Evolutionary conservation across 2,797 vertebrate species (phyloP).

Genomic region (Periparus ater): DNA sequence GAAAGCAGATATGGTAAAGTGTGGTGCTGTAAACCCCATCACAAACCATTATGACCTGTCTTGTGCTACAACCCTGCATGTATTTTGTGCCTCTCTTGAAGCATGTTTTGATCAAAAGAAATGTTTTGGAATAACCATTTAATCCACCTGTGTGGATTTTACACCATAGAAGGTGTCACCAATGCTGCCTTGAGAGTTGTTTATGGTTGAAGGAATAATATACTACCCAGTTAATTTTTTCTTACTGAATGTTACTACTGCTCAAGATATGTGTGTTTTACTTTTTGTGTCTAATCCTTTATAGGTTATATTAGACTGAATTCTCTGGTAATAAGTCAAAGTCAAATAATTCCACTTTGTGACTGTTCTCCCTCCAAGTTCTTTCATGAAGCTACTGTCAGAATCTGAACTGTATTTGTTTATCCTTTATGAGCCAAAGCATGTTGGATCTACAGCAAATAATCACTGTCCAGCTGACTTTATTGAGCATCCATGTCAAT

Average conservation of each 20-base stretch:
- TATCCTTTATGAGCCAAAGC: background rate
- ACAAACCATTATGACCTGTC: background rate
- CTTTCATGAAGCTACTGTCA: background rate
- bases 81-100: background rate
- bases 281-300: background rate
- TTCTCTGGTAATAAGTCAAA: background rate
- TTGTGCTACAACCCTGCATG: background rate
- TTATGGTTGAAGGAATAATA: background rate
- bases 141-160: background rate
- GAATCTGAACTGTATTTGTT: background rate
- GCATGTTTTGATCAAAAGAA: rapidly evolving
- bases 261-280: background rate
- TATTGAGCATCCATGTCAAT: background rate
- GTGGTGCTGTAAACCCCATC: background rate
- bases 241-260: background rate
- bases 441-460: background rate
- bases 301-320: background rate
- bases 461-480: background rate
- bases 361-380: background rate
- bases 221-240: background rate
- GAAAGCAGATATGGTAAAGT: background rate
- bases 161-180: background rate
- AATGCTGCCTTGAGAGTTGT: background rate
- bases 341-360: background rate
- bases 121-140: background rate